These are phyloP conservation scores for Oreochromis mossambicus DNA, from an alignment of 2,797 vertebrate genomes.

Conservation along the genomic window DNA sequence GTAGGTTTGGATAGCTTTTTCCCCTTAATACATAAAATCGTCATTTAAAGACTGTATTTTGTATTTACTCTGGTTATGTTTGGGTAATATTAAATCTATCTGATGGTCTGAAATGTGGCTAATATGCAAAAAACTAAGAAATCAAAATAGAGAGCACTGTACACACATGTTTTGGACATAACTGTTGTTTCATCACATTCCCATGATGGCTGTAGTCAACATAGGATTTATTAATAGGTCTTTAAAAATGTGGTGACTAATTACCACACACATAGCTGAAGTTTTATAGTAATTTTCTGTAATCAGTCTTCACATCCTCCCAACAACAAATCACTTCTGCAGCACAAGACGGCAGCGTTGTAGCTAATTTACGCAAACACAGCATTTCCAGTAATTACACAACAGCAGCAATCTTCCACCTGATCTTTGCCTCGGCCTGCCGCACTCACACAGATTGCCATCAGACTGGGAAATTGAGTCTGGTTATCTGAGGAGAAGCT, in stretches of 20 bases:
- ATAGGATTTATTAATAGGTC: background rate
- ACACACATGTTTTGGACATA: background rate
- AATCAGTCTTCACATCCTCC: background rate
- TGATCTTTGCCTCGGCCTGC: background rate
- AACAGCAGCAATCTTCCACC: background rate
- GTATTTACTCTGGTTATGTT: background rate
- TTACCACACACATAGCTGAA: background rate
- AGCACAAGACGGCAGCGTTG: background rate
- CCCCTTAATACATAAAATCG: background rate
- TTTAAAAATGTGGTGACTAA: background rate
- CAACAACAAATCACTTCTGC: background rate
- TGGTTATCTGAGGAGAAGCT: slow-evolving; percentile 17
- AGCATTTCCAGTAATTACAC: slow-evolving; percentile 8
- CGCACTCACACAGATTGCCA: background rate
- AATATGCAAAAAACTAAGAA: background rate
- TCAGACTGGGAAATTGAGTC: slow-evolving; percentile 17
- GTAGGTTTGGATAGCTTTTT: background rate
- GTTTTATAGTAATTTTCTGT: background rate
- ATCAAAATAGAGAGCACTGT: background rate
- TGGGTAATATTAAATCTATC: accelerated
- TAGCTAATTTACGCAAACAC: background rate
- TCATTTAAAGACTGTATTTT: background rate
- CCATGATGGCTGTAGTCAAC: accelerated
- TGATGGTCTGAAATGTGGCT: background rate
- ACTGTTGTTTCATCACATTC: background rate